Evolutionary conservation across 2,797 vertebrate species (phyloP).

Genomic region (Trichosurus vulpecula): DNA sequence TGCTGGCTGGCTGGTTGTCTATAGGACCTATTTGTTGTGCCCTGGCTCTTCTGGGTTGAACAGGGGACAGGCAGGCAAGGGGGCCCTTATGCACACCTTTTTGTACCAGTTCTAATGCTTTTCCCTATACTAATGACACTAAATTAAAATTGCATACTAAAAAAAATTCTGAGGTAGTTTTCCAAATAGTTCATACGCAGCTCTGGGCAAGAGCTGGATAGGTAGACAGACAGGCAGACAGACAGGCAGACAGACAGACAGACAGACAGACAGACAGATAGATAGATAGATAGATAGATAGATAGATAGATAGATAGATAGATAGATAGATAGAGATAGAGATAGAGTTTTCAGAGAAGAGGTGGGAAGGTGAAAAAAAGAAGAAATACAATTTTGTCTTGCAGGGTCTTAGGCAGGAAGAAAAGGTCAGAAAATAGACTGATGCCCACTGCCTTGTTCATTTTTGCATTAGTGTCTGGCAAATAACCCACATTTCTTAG

Average conservation of each 20-base stretch:
- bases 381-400: not conserved
- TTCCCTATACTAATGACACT: conserved; percentile 69
- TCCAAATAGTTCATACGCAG: not conserved
- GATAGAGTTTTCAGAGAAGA: not conserved
- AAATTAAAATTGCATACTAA: conserved; percentile 74
- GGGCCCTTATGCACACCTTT: conserved; percentile 44
- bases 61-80: not conserved
- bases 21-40: conserved; percentile 77
- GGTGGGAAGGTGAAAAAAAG: conserved; percentile 36
- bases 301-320: no score
- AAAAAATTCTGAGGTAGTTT: conserved; percentile 72
- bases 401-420: not conserved
- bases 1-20: conserved; percentile 54
- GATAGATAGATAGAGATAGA: no score
- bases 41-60: conserved; percentile 62
- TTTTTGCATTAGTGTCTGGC: not conserved
- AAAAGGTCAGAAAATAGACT: conserved; percentile 40
- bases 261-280: no score
- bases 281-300: no score
- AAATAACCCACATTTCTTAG: not conserved
- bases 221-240: no score
- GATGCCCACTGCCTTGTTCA: not conserved
- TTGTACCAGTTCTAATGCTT: conserved; percentile 58
- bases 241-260: no score
- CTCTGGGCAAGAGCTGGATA: not conserved